phyloP scores from a whole-genome alignment of 2,888 invertebrate genomes.

The Dolomedes plantarius region DNA sequence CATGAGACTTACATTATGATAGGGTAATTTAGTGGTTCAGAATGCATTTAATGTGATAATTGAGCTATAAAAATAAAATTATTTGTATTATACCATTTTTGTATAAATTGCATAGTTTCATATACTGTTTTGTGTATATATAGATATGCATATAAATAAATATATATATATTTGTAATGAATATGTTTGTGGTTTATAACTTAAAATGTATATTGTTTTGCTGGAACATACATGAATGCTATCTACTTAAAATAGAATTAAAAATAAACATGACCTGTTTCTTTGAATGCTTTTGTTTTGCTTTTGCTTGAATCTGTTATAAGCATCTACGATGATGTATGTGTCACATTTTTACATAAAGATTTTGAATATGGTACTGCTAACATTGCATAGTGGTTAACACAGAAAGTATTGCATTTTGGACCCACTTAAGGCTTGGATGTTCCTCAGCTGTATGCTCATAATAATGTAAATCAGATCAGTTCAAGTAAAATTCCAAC shows the following conservation, averaged over 20 bases:
- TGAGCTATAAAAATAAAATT: background rate
- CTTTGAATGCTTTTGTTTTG: too few relatives aligned
- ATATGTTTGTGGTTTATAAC: background rate
- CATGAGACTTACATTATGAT: background rate
- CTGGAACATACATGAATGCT: background rate
- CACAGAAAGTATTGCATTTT: too few relatives aligned
- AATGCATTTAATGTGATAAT: background rate
- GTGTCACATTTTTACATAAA: too few relatives aligned
- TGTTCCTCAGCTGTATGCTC: too few relatives aligned
- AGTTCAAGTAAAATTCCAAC: too few relatives aligned
- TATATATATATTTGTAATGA: background rate
- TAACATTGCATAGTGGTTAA: too few relatives aligned
- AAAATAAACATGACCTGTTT: background rate
- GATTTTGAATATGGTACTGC: too few relatives aligned
- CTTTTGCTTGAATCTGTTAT: too few relatives aligned
- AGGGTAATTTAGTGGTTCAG: constrained; percentile 6
- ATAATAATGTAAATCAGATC: too few relatives aligned
- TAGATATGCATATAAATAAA: background rate
- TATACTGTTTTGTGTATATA: constrained; percentile 15
- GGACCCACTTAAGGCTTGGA: too few relatives aligned
- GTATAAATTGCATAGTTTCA: constrained; percentile 21
- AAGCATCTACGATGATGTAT: too few relatives aligned
- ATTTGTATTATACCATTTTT: constrained; percentile 12
- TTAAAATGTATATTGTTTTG: constrained; percentile 9
- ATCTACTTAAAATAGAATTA: background rate